Conservation (phyloP, 2,113 vertebrate genomes). For the Athene noctua region DNA sequence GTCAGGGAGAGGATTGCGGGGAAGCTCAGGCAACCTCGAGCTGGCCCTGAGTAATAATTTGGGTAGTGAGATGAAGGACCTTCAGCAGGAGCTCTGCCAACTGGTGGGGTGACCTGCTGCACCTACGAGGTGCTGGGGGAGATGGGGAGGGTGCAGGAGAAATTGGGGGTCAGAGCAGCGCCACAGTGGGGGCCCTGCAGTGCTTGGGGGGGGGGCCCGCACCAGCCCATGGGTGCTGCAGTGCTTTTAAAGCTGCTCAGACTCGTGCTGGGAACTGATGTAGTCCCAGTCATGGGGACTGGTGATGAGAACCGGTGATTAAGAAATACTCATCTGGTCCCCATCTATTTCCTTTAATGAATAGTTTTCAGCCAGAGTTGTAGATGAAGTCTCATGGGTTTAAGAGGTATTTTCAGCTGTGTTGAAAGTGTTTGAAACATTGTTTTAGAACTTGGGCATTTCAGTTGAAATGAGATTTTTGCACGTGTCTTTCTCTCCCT, state of each 20-base stretch:
- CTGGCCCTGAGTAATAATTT: fast-evolving
- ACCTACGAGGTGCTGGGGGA: background rate
- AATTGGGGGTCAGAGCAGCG: background rate
- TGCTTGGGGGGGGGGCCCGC: too few species aligned
- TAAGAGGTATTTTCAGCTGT: background rate
- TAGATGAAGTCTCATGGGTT: background rate
- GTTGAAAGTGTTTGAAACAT: background rate
- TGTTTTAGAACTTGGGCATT: background rate
- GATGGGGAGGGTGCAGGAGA: background rate
- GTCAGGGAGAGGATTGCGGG: fast-evolving
- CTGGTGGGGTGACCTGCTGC: background rate
- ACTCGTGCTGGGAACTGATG: background rate
- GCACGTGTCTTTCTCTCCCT: too few species aligned
- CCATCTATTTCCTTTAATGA: background rate
- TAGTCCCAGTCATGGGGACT: background rate
- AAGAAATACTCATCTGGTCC: background rate
- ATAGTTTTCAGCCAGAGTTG: background rate
- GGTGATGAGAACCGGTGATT: background rate
- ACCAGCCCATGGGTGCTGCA: background rate
- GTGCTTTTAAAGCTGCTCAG: background rate
- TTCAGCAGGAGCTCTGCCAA: background rate
- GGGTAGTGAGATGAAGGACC: background rate
- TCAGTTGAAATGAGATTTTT: background rate
- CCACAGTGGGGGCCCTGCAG: fast-evolving
- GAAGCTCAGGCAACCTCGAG: background rate